Conservation (phyloP, 2,888 invertebrate species). For the Polylopha cassiicola region DNA sequence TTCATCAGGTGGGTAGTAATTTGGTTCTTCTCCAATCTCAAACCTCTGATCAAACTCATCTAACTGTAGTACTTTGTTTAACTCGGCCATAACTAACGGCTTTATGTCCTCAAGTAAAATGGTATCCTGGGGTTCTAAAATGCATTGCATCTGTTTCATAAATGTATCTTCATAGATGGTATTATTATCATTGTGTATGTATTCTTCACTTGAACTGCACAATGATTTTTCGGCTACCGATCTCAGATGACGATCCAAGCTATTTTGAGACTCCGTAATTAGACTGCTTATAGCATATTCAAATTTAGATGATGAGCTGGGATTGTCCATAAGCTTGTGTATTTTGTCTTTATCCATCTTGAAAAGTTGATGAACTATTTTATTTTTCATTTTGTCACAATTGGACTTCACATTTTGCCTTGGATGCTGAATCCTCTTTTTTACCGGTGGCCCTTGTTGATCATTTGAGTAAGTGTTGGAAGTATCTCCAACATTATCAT, state of each 20-base stretch:
- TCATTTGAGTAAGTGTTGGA: constrained; percentile 26
- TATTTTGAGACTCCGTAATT: constrained; percentile 70
- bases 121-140: constrained; percentile 76
- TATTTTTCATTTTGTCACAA: constrained; percentile 67
- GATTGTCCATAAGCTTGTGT: constrained; percentile 69
- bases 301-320: constrained; percentile 70
- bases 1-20: constrained; percentile 30
- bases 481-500: constrained; percentile 27
- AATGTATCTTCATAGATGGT: constrained; percentile 85
- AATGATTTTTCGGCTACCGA: constrained; percentile 70
- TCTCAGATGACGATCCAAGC: constrained; percentile 62
- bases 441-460: constrained; percentile 44
- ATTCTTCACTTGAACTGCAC: constrained; percentile 56
- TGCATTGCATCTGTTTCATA: constrained; percentile 81
- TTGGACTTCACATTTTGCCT: constrained; percentile 45
- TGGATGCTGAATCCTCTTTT: constrained; percentile 43
- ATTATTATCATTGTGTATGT: constrained; percentile 78
- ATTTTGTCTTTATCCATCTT: constrained; percentile 72
- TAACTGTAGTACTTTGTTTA: constrained; percentile 74
- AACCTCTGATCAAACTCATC: constrained; percentile 51
- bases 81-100: constrained; percentile 77
- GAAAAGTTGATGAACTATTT: constrained; percentile 69
- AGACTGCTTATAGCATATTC: constrained; percentile 71
- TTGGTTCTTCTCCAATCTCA: constrained; percentile 33
- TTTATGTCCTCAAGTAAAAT: constrained; percentile 77